These are phyloP conservation scores for Saxidomus purpurata DNA, from an alignment of 1,140 invertebrate species.

Conservation along the genomic window DNA sequence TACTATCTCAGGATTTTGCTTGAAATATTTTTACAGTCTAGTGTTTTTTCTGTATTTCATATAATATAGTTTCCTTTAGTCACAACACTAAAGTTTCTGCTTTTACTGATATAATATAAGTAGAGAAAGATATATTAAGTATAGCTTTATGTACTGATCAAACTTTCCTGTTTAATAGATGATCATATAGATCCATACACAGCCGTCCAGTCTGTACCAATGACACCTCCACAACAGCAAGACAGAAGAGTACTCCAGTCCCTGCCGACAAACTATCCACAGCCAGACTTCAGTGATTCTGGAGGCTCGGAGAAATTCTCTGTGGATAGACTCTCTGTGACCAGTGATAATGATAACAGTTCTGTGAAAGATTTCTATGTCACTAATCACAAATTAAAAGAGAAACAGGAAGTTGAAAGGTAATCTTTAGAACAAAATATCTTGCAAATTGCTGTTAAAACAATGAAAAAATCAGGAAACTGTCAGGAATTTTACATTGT, in stretches of 20 bases:
- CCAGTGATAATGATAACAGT: slow-evolving; percentile 37
- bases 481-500: too few relatives aligned
- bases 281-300: slow-evolving; percentile 62
- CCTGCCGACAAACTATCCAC: slow-evolving; percentile 36
- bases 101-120: too few relatives aligned
- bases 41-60: too few relatives aligned
- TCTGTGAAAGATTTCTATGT: slow-evolving; percentile 29
- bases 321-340: neutral
- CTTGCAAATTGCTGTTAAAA: too few relatives aligned
- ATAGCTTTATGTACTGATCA: too few relatives aligned
- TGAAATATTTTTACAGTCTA: too few relatives aligned
- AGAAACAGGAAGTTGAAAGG: neutral
- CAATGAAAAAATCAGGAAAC: too few relatives aligned
- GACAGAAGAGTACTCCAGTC: slow-evolving; percentile 43
- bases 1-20: too few relatives aligned
- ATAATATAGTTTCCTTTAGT: too few relatives aligned
- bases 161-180: slow-evolving; percentile 47
- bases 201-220: slow-evolving; percentile 64
- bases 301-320: slow-evolving; percentile 20
- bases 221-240: slow-evolving; percentile 36
- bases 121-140: too few relatives aligned
- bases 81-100: too few relatives aligned
- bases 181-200: slow-evolving; percentile 64
- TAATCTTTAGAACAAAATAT: neutral
- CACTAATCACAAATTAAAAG: slow-evolving; percentile 61